Base-by-base conservation (phyloP, 2,797 vertebrate genomes). In the Clarias fuscus region DNA sequence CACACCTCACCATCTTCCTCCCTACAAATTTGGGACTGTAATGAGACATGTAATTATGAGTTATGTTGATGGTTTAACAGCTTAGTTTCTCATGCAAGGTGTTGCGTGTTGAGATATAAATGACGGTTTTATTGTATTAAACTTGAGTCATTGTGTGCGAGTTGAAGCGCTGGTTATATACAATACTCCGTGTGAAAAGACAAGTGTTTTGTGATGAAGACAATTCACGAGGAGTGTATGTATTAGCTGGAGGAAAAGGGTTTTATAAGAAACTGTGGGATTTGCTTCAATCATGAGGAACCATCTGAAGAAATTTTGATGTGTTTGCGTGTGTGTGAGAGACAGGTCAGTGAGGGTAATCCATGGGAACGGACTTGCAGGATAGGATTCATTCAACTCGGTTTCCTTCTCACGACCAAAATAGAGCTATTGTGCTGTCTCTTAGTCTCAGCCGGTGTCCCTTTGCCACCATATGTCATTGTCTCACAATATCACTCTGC, bases 371-470 rank as follows among this genome's bases (percentile, higher is more conserved):
- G 93, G 95, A 96, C 94, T 94, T 97, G 94, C 97, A 98, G 98
- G 98, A 99, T 99, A 98, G 97, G 97, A 97, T 97, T 98, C 98
- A 99, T 99, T 99, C 98, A 99, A 98, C 95, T 97, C 93, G 91
- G 94, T 96, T 99, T 99, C 98, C 98, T 99, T 96, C 96, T 93
- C 95, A 90, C 93, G 95, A 97, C 96, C 96, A 98, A 99, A 99
- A 99, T 99, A 99, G 98, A 96, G 95, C 97, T 96, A 99, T 99
- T 99, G 98, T 99, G 95, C 96, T 97, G 95, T 95, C 96, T 95
- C 96, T 92, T 84, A 91, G 78, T 90, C 76, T 87, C 56, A 76
- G 77, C 86, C 77, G 87, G 82, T 86, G 68, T 91, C 84, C 82
- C 65, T 88, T 90, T 90, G 83, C 85, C 89, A 92, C 79, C 86